phyloP scores from a whole-genome alignment of 2,888 invertebrate species.

The Ariolimax columbianus region DNA sequence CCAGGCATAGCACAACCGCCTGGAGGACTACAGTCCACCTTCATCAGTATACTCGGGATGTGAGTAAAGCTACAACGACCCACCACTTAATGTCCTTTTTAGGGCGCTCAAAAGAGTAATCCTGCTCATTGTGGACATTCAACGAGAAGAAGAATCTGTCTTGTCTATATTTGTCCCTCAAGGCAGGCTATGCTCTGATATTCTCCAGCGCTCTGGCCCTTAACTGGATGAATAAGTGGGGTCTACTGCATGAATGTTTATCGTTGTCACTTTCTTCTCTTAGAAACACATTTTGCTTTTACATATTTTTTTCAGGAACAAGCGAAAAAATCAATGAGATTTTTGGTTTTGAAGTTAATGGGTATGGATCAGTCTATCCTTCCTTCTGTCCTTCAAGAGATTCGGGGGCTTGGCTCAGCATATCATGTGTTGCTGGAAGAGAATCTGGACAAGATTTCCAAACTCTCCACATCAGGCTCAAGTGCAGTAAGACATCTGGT shows the following conservation, averaged over 20 bases:
- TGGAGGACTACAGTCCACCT: no score
- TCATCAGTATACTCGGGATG: no score
- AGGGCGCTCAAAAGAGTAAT: no score
- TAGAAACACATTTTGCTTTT: neutral
- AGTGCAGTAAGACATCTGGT: slow-evolving; percentile 77
- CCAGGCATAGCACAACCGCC: no score
- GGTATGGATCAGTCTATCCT: slow-evolving; percentile 86
- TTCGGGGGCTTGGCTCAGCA: slow-evolving; percentile 88
- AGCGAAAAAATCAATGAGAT: slow-evolving; percentile 89
- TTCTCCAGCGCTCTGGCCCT: no score
- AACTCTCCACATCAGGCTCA: slow-evolving; percentile 80
- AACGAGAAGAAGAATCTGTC: no score
- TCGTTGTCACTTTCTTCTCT: neutral
- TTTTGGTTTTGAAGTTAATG: slow-evolving; percentile 87
- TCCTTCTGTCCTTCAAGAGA: slow-evolving; percentile 87
- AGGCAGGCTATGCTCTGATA: no score
- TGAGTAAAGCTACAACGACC: no score
- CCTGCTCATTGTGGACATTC: no score
- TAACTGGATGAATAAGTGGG: no score
- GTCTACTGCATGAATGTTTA: neutral
- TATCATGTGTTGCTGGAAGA: slow-evolving; percentile 89
- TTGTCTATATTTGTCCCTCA: no score
- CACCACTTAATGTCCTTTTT: no score
- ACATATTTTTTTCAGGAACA: slow-evolving; percentile 82
- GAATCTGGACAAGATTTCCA: slow-evolving; percentile 86